These are phyloP conservation scores for Maconellicoccus hirsutus DNA, from an alignment of 1,140 invertebrate species.

Conservation along the genomic window DNA sequence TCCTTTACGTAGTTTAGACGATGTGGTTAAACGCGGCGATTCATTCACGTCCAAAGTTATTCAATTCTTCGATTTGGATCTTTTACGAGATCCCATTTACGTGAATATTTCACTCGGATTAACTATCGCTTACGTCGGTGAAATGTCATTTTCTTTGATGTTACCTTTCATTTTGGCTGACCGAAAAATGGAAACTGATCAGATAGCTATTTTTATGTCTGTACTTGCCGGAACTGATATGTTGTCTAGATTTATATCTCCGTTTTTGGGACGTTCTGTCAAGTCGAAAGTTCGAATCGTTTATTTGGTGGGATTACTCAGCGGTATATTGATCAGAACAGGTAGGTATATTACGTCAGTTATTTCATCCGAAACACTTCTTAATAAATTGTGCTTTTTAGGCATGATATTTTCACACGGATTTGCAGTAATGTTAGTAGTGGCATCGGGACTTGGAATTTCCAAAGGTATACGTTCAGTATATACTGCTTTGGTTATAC, in stretches of 20 bases:
- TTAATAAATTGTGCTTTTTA: background rate
- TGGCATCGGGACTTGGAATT: constrained; percentile 42
- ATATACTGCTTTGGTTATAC: constrained; percentile 53
- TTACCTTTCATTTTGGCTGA: constrained; percentile 53
- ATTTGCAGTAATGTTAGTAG: background rate
- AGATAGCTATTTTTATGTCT: constrained; percentile 32
- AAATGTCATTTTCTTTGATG: constrained; percentile 52
- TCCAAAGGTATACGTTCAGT: constrained; percentile 56
- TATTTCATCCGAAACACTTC: background rate
- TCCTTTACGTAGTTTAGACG: background rate
- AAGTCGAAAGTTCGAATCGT: constrained; percentile 51
- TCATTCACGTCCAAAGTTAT: background rate
- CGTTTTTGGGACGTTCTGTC: constrained; percentile 49
- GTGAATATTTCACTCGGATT: constrained; percentile 54
- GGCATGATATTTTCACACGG: background rate
- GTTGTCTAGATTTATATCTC: constrained; percentile 37
- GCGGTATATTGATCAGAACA: constrained; percentile 49
- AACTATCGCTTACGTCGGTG: constrained; percentile 51
- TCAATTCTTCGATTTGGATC: constrained; percentile 51
- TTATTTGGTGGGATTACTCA: constrained; percentile 50
- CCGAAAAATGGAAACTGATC: constrained; percentile 41
- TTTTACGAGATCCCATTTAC: constrained; percentile 50
- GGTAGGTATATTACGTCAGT: constrained; percentile 39
- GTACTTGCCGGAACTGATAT: constrained; percentile 29
- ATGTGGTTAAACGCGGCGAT: background rate